A percentile compares a stretch with the other conserved stretches of the same genome.
Evolutionary conservation across 2,113 vertebrate species (phyloP).

Genomic region (Sylvilagus bachmani): DNA sequence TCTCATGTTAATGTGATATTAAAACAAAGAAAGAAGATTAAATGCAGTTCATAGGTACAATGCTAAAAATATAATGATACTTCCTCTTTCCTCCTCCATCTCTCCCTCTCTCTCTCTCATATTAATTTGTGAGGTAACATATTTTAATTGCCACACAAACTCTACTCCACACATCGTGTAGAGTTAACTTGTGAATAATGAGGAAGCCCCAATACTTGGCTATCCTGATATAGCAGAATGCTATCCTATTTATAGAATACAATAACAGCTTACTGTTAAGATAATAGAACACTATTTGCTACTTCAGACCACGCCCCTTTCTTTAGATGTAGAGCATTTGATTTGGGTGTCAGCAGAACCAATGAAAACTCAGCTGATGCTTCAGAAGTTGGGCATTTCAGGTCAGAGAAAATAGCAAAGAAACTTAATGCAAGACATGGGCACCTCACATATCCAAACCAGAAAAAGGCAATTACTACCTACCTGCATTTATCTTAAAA

Average conservation of each 20-base stretch:
- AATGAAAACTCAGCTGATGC: not conserved
- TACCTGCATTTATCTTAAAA: not conserved
- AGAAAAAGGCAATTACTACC: not conserved
- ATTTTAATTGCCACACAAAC: not conserved
- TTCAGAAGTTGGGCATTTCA: not conserved
- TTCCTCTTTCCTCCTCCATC: too few species aligned
- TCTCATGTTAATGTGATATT: too few species aligned
- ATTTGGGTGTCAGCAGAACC: not conserved
- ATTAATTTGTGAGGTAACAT: not conserved
- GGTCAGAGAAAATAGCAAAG: not conserved
- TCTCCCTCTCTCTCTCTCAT: too few species aligned
- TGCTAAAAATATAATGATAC: too few species aligned
- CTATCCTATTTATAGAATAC: not conserved
- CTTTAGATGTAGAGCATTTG: not conserved
- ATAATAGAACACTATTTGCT: not conserved
- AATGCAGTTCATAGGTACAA: too few species aligned
- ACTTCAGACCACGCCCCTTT: not conserved
- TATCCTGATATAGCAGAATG: not conserved
- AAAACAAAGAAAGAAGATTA: too few species aligned
- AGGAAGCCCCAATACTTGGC: not conserved
- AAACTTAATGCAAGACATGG: too few species aligned
- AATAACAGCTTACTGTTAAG: not conserved
- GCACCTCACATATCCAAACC: not conserved
- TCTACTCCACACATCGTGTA: not conserved
- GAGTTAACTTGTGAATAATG: rapidly evolving